Conservation (phyloP, 2,888 invertebrate genomes). For the Drosophila kuntzei region DNA sequence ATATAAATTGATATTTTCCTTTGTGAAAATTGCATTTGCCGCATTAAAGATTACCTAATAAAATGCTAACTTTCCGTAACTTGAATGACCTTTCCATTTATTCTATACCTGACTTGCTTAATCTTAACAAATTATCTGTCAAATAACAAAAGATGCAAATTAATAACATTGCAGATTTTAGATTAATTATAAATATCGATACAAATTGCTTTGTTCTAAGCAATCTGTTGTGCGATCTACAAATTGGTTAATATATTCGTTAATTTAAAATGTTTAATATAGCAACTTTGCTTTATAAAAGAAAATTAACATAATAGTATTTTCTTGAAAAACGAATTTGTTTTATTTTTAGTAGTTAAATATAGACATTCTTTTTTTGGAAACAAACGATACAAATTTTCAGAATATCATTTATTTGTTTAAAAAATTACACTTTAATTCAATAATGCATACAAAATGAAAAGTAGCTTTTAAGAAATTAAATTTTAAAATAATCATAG, state of each 20-base stretch:
- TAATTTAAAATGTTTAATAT: neutral
- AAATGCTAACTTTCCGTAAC: neutral
- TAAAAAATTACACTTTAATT: neutral
- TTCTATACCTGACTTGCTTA: neutral
- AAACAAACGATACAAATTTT: no score
- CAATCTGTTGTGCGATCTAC: no score
- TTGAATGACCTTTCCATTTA: slow-evolving; percentile 10
- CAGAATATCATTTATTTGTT: neutral
- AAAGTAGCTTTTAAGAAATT: neutral
- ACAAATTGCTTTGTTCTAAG: no score
- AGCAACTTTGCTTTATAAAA: no score
- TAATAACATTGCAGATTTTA: no score
- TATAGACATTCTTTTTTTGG: no score
- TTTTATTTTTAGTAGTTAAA: no score
- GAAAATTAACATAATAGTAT: neutral
- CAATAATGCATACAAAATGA: neutral
- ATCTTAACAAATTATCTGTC: neutral
- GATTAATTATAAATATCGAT: neutral
- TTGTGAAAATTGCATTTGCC: neutral
- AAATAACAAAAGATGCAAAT: neutral
- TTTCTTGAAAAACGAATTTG: no score
- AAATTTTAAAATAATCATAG: neutral
- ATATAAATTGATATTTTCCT: slow-evolving; percentile 30
- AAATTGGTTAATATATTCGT: neutral
- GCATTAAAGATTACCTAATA: neutral